Conservation (phyloP, 2,113 vertebrate genomes). For the Colistium nudipinnis region DNA sequence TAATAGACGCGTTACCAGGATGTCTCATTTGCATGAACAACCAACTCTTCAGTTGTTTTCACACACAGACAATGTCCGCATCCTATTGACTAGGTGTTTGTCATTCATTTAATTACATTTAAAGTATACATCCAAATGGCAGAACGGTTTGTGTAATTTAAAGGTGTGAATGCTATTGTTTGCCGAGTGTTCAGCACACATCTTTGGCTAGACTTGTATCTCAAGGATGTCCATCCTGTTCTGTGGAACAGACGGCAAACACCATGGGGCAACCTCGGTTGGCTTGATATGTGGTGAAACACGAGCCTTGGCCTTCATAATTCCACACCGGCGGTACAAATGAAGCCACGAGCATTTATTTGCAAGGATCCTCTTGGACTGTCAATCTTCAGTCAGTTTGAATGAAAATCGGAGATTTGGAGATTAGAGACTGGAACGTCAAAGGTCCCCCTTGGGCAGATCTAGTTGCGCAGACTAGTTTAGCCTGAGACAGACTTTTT, state of each 20-base stretch:
- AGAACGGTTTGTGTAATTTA: too few species aligned
- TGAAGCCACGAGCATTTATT: not conserved
- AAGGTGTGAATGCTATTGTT: not conserved
- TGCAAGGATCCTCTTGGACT: not conserved
- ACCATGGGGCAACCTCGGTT: conserved; percentile 2
- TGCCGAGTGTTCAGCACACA: not conserved
- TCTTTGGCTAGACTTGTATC: not conserved
- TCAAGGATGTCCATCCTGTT: conserved; percentile 57
- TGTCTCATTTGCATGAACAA: too few species aligned
- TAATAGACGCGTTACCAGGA: too few species aligned
- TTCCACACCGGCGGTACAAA: not conserved
- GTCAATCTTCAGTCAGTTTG: conserved; percentile 16
- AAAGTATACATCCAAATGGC: too few species aligned
- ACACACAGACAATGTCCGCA: too few species aligned
- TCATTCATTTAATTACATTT: too few species aligned
- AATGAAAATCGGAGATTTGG: conserved; percentile 7
- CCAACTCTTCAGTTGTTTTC: not conserved
- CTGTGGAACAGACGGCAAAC: not conserved
- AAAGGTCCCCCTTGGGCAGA: conserved; percentile 20
- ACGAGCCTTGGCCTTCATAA: not conserved
- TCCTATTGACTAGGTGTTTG: too few species aligned
- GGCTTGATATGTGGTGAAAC: not conserved
- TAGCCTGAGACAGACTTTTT: not conserved
- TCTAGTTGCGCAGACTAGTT: conserved; percentile 39
- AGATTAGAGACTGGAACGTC: not conserved